These are phyloP conservation scores for Macrotus californicus DNA, from an alignment of 2,113 vertebrate genomes.

Conservation along the genomic window DNA sequence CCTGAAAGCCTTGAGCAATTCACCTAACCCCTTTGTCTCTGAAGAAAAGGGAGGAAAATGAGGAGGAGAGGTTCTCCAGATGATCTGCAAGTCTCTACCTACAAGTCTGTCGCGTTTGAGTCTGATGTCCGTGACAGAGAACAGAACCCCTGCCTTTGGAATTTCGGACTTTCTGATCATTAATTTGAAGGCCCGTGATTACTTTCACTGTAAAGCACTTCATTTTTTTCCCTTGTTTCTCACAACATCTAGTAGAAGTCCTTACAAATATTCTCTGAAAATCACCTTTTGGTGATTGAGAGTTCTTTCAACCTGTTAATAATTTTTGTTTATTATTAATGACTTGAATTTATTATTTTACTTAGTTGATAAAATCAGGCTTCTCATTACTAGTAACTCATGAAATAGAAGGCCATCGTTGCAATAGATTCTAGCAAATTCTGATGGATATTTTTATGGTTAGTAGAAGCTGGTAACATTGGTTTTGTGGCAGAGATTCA, in stretches of 20 bases:
- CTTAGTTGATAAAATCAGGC: constrained; percentile 7
- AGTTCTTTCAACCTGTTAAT: not conserved
- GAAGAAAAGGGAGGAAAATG: not conserved
- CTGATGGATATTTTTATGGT: not conserved
- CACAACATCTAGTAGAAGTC: not conserved
- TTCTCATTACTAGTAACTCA: not conserved
- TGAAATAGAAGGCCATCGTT: not conserved
- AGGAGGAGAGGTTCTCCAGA: not conserved
- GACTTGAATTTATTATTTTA: not conserved
- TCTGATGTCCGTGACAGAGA: not conserved
- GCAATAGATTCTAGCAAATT: constrained; percentile 21
- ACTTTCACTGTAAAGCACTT: not conserved
- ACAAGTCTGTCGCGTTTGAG: not conserved
- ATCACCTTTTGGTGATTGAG: not conserved
- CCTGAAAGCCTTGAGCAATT: not conserved
- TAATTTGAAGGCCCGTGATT: not conserved
- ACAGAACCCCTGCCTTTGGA: not conserved
- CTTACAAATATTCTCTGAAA: not conserved
- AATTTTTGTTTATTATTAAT: not conserved
- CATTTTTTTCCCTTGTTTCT: not conserved
- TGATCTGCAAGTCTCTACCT: not conserved
- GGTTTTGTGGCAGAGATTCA: constrained; percentile 1
- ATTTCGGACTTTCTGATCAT: not conserved
- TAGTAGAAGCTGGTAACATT: not conserved
- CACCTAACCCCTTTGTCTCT: not conserved